These are phyloP conservation scores for Strigamia crassipes DNA, from an alignment of 2,888 invertebrate species.

Conservation along the genomic window DNA sequence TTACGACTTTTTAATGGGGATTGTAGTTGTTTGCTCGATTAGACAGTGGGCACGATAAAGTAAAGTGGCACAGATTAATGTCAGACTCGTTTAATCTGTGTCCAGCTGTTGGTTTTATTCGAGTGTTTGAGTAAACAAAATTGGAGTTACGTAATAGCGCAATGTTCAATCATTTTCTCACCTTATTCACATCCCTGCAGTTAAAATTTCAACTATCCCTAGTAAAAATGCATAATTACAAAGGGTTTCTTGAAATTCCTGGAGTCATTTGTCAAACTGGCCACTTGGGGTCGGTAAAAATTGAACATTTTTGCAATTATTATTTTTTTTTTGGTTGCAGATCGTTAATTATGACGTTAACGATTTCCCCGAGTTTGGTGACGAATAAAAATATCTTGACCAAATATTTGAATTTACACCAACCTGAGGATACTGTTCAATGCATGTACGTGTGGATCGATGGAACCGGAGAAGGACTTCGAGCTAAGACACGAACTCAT, in stretches of 20 bases:
- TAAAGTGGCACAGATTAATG: background rate
- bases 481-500: conserved; percentile 59
- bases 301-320: too few relatives aligned
- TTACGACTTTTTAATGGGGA: background rate
- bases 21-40: background rate
- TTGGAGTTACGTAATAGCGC: too few relatives aligned
- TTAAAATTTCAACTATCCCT: too few relatives aligned
- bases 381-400: conserved; percentile 28
- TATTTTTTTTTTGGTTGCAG: conserved; percentile 2
- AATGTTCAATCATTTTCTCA: too few relatives aligned
- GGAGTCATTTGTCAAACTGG: too few relatives aligned
- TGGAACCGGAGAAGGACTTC: conserved; percentile 59
- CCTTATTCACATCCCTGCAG: too few relatives aligned
- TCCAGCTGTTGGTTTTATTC: too few relatives aligned
- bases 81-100: background rate
- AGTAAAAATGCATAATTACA: too few relatives aligned
- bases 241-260: too few relatives aligned
- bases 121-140: too few relatives aligned
- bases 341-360: conserved; percentile 15
- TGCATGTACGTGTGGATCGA: conserved; percentile 61
- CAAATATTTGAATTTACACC: conserved; percentile 48
- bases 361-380: background rate
- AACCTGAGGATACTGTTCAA: conserved; percentile 53
- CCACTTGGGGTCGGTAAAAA: too few relatives aligned
- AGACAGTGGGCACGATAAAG: background rate